Evolutionary conservation across 2,113 vertebrate genomes (phyloP).

Genomic region (Anoplopoma fimbria): DNA sequence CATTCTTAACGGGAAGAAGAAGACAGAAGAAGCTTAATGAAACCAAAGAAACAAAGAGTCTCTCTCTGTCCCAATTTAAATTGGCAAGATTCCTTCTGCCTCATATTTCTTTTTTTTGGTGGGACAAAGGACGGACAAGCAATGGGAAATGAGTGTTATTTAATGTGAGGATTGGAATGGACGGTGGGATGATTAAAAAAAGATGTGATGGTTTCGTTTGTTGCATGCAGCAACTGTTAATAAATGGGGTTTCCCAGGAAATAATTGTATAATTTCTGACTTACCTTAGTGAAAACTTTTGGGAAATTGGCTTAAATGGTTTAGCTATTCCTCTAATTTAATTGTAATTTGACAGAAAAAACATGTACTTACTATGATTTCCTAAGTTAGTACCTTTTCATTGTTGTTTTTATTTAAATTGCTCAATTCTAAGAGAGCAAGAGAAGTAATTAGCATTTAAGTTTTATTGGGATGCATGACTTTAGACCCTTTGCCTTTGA

Average conservation of each 20-base stretch:
- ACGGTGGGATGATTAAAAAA: not conserved
- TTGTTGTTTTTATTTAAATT: not conserved
- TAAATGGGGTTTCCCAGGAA: not conserved
- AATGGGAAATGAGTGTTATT: not conserved
- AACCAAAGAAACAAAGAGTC: slow-evolving; percentile 17
- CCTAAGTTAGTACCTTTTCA: not conserved
- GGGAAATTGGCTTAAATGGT: not conserved
- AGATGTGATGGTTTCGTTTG: not conserved
- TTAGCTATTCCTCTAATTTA: not conserved
- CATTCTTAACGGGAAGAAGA: slow-evolving; percentile 21
- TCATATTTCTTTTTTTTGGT: not conserved
- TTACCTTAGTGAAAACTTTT: not conserved
- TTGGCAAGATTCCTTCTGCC: not conserved
- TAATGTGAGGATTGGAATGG: not conserved
- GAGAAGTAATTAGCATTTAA: not conserved
- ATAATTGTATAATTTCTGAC: no score
- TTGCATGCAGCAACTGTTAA: not conserved
- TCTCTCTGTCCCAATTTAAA: not conserved
- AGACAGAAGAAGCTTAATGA: not conserved
- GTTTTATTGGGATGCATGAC: slow-evolving; percentile 17
- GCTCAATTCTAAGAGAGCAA: not conserved
- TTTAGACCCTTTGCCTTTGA: not conserved
- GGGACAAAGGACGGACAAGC: not conserved
- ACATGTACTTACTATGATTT: not conserved
- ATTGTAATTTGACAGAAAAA: not conserved